Base-by-base conservation (phyloP, 2,797 vertebrate genomes). In the Margarornis squamiger region DNA sequence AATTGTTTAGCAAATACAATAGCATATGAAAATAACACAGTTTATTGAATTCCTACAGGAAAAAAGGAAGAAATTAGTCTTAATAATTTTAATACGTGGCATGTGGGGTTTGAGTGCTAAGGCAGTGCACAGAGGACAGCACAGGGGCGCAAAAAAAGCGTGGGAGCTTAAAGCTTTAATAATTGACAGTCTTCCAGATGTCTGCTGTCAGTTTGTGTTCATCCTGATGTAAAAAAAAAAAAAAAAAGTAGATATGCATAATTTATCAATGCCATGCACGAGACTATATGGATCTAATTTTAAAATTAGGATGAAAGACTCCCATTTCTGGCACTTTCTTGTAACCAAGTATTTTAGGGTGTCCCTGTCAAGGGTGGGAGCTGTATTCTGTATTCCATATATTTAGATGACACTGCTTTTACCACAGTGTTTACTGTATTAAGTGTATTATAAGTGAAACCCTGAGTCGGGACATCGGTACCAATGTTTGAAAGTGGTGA, bases 181-280 rank as follows among this genome's bases (percentile, higher is more conserved):
- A 95, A 90, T 61, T 94, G 83, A 79, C 77, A 92, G n/a, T 74
- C 88, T 92, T 95, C 92, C 88, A 86, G 70, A 86, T 92, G 78
- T 90, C 57, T 73, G 88, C 39, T 88, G 88, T 80, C 92, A 88
- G 72, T 65, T 96, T 54, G 93, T 90, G 7, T 77, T 78, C 93
- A 88, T 77, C 24, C 38, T 94, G 93, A 92, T 70, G 19, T n/a
- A n/a, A 43, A 61, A 76, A 62, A 58, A 46, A 70, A 75, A 80
- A 81, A 46, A 70, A 76, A 80, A 81, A 82, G 12, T 52, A 65
- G 65, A 45, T 82, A 74, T 92, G 86, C 85, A 90, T 94, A 88
- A 89, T 95, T 95, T 95, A 89, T 96, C 71, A 66, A 92, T 75
- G 55, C 63, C 70, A 32, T 41, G 62, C 67, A 11, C 30, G 29